These are phyloP conservation scores for Oncopeltus fasciatus DNA, from an alignment of 1,140 invertebrate genomes.

Conservation along the genomic window DNA sequence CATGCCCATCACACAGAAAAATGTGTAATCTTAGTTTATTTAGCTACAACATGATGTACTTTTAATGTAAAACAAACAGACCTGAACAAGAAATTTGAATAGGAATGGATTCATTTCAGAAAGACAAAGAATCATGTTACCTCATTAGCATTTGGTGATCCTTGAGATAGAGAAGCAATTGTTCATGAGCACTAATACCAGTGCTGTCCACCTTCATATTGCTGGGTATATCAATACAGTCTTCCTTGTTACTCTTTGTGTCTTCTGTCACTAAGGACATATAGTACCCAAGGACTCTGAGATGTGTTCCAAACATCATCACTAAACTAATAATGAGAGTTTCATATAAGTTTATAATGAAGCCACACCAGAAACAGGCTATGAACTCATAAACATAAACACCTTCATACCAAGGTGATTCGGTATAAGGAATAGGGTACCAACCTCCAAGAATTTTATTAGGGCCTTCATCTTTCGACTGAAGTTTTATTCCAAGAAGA, in stretches of 20 bases:
- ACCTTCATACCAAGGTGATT: neutral
- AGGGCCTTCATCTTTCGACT: neutral
- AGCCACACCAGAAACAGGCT: neutral
- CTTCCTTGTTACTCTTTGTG: neutral
- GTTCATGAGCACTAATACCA: neutral
- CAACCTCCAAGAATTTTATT: neutral
- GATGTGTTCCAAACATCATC: neutral
- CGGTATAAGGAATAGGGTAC: neutral
- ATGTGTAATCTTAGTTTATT: too few species aligned
- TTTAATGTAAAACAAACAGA: too few species aligned
- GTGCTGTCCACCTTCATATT: too few species aligned
- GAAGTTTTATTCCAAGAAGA: neutral
- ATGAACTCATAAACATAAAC: neutral
- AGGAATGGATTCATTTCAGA: too few species aligned
- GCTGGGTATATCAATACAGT: neutral
- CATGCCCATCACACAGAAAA: too few species aligned
- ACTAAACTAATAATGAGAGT: neutral
- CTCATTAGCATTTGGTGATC: neutral
- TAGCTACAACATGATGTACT: neutral
- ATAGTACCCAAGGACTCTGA: neutral
- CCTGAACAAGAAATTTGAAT: too few species aligned
- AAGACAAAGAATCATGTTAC: too few species aligned
- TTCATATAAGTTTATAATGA: neutral
- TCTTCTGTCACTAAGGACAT: neutral
- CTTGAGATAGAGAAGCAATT: neutral